A percentile compares a stretch with the other conserved stretches of the same genome.
Evolutionary conservation across 2,888 invertebrate species (phyloP).

Genomic region (Mycalesis mineus): DNA sequence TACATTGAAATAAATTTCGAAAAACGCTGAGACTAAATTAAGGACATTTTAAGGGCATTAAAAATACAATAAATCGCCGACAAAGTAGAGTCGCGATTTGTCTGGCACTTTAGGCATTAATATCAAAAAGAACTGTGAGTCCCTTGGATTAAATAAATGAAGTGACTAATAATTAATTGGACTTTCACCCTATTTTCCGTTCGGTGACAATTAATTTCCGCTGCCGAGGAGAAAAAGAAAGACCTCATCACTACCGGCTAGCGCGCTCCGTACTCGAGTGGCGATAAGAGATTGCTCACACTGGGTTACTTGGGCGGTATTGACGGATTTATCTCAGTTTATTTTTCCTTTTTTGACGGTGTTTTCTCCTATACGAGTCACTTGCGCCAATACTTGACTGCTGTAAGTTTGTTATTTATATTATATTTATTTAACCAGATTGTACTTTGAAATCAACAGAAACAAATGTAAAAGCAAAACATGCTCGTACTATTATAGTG

Average conservation of each 20-base stretch:
- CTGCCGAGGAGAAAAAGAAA: slow-evolving; percentile 66
- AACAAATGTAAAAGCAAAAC: too few species aligned
- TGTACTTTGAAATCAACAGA: too few species aligned
- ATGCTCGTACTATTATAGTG: too few species aligned
- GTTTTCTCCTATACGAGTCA: background rate
- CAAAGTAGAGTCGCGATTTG: slow-evolving; percentile 54
- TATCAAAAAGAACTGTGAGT: slow-evolving; percentile 65
- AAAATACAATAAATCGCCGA: slow-evolving; percentile 36
- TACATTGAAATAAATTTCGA: slow-evolving; percentile 4
- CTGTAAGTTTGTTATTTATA: background rate
- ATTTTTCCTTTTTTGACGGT: background rate
- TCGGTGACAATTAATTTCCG: slow-evolving; percentile 78
- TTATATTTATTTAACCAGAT: too few species aligned
- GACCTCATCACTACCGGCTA: slow-evolving; percentile 71
- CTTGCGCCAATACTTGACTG: background rate
- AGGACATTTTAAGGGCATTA: slow-evolving; percentile 18
- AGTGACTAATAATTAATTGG: slow-evolving; percentile 78
- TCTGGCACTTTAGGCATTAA: slow-evolving; percentile 64
- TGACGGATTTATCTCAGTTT: background rate
- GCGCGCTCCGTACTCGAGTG: slow-evolving; percentile 61
- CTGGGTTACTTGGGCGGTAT: slow-evolving; percentile 24
- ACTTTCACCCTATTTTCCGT: slow-evolving; percentile 77
- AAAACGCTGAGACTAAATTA: slow-evolving; percentile 4
- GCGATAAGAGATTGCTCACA: slow-evolving; percentile 52
- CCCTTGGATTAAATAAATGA: slow-evolving; percentile 75